Percentiles rank a stretch among this genome's conserved stretches.
Evolutionary conservation across 2,113 vertebrate species (phyloP).

Genomic region (Rhabdornis inornatus): DNA sequence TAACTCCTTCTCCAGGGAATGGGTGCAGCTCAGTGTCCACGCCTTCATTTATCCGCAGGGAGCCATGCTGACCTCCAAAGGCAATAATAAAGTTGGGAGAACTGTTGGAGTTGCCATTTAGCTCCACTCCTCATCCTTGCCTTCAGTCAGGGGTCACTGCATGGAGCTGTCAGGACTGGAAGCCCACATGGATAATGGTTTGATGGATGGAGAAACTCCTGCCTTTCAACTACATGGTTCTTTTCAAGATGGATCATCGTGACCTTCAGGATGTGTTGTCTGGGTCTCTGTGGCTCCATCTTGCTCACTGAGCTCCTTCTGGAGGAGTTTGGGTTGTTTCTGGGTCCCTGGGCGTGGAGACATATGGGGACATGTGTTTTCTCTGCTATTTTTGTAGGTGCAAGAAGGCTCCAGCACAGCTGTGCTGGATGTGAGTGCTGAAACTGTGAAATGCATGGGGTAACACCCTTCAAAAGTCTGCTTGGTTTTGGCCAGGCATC

Average conservation of each 20-base stretch:
- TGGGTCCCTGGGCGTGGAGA: background rate
- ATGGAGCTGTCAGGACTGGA: background rate
- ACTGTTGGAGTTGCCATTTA: background rate
- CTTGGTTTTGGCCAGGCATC: background rate
- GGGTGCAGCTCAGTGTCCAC: background rate
- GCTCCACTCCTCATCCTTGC: background rate
- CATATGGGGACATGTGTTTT: background rate
- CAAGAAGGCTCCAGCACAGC: background rate
- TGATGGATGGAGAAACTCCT: background rate
- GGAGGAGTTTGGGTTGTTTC: background rate
- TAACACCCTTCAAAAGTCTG: background rate
- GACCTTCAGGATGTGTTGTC: background rate
- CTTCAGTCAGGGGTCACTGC: background rate
- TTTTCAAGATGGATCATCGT: rapidly evolving
- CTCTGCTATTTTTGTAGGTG: background rate
- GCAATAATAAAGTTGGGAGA: background rate
- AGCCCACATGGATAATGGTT: background rate
- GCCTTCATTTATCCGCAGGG: background rate
- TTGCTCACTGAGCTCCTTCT: background rate
- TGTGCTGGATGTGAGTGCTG: background rate
- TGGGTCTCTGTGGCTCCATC: background rate
- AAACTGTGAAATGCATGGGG: background rate
- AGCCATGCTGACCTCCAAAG: background rate
- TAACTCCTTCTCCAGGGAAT: background rate
- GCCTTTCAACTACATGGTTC: background rate